Percentiles rank a stretch among this genome's conserved stretches.
These are phyloP conservation scores for Genyomyrus donnyi DNA, from an alignment of 2,113 vertebrate species.

Conservation along the genomic window DNA sequence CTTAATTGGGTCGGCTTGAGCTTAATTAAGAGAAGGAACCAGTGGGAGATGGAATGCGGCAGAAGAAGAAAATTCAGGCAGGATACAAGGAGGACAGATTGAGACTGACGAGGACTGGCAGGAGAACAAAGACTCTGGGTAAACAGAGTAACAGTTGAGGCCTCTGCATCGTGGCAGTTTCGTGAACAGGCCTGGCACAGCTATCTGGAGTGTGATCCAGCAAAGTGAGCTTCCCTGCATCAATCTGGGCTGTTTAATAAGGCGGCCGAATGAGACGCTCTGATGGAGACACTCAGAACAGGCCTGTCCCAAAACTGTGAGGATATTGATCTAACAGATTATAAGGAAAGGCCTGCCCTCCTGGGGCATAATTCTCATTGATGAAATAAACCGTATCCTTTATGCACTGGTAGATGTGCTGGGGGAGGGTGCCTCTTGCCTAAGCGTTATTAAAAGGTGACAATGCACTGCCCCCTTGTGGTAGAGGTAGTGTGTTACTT, in stretches of 20 bases:
- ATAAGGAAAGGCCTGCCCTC: background rate
- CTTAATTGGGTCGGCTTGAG: background rate
- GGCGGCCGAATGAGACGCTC: background rate
- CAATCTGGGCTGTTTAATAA: background rate
- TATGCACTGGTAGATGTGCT: background rate
- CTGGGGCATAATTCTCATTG: constrained; percentile 10
- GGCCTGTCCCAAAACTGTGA: background rate
- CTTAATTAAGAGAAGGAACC: background rate
- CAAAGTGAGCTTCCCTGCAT: background rate
- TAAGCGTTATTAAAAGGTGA: background rate
- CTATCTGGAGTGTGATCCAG: background rate
- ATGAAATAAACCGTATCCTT: background rate
- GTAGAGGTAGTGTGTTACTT: background rate
- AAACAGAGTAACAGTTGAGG: background rate
- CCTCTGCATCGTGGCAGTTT: background rate
- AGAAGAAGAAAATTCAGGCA: background rate
- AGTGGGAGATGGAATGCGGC: background rate
- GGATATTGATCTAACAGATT: background rate
- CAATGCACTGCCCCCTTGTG: constrained; percentile 35
- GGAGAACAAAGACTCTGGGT: background rate
- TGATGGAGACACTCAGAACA: background rate
- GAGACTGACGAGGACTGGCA: background rate
- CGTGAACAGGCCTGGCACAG: background rate
- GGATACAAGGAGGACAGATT: background rate
- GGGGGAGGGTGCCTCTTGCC: background rate